Evolutionary conservation across 2,797 vertebrate genomes (phyloP).

Genomic region (Alexandromys oeconomus): DNA sequence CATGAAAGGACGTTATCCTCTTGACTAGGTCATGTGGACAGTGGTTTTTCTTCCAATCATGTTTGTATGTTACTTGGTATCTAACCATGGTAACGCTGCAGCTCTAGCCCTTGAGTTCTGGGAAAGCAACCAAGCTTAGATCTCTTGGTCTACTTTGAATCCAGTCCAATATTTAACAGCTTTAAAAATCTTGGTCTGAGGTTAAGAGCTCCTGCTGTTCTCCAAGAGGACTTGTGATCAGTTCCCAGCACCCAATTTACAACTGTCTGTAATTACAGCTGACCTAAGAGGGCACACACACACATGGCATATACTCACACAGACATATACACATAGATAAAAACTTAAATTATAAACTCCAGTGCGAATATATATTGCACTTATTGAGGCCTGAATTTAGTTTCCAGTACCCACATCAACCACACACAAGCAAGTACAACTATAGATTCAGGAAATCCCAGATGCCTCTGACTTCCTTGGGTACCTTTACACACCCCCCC

Average conservation of each 20-base stretch:
- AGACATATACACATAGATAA: not conserved
- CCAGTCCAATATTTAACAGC: not conserved
- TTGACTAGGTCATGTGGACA: not conserved
- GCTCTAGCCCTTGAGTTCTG: not conserved
- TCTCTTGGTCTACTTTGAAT: not conserved
- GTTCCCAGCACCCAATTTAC: not conserved
- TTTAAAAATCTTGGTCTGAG: not conserved
- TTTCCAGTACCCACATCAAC: too few species aligned
- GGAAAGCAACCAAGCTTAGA: not conserved
- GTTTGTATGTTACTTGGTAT: not conserved
- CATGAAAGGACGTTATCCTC: not conserved
- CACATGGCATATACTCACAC: not conserved
- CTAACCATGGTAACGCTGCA: not conserved
- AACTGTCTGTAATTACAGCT: not conserved
- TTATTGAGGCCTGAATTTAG: not conserved
- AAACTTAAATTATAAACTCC: not conserved
- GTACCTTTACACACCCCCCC: not conserved
- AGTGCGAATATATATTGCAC: not conserved
- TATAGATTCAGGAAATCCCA: not conserved
- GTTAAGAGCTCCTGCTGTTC: not conserved
- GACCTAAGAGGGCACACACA: not conserved
- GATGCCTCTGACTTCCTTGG: not conserved
- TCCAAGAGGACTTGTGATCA: not conserved
- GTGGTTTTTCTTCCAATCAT: not conserved
- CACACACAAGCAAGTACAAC: not conserved